Evolutionary conservation across 1,140 invertebrate genomes (phyloP), one percentile per base, ranked within the genome.

Genomic region (Anagrus nilaparvatae): DNA sequence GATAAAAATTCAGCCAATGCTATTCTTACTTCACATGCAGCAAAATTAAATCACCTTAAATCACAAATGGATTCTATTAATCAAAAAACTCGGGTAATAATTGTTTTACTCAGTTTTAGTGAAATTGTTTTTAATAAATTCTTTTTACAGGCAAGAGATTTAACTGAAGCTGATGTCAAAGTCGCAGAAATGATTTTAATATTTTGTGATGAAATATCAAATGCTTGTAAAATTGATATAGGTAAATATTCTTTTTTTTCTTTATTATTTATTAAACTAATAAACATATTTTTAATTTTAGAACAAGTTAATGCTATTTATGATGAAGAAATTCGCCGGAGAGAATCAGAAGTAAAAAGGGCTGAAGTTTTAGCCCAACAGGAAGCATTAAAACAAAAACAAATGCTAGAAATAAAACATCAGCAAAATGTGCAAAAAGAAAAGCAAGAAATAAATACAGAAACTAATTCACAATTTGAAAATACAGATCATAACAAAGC

Each of bases 11-110:
- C 54, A 2, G 50, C 63, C 12, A 46, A 45, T 40, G 33, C 39
- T n/a, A 21, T 55, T 2, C 43, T 64, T 5, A 39, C 36, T 4
- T 43, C 59, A 9, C 46, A 63, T 44, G 50, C 47, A n/a, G 43
- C 45, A 27, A 56, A 54, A 44, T 50, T 73, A 12, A 58, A 60
- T 43, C 52, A 61, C 24, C 41, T 69, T 4, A 43, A 44, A 16
- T 23, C 48, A 13, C 54, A 59, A 36, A 72, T 77, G 40, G 68
- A 70, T 35, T 31, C 51, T 14, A 62, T 79, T 29, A 65, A 71
- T 47, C 66, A 73, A 33, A 69, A 67, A 46, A 70, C 71, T 53
- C 70, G 61, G 54, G 49, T 63, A 61, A 49, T 53, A 70, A 24
- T 36, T 40, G 9, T 21, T 32, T 33, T 24, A 29, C 21, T 21